Evolutionary conservation across 2,113 vertebrate genomes (phyloP).

Genomic region (Shinisaurus crocodilurus): DNA sequence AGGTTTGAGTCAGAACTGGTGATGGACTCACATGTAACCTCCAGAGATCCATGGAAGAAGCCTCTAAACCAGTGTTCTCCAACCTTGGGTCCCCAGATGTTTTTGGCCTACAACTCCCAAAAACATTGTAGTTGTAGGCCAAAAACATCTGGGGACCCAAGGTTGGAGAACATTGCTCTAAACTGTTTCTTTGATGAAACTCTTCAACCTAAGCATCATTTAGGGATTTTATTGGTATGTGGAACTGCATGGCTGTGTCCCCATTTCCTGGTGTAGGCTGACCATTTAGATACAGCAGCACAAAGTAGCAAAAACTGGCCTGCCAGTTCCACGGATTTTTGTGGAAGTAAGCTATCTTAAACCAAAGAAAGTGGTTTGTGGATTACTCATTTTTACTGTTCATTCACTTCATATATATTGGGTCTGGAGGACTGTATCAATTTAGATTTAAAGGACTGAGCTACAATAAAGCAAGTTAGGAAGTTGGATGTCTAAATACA

Average conservation of each 20-base stretch:
- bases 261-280: not conserved
- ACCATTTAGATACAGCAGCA: not conserved
- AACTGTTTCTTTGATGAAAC: not conserved
- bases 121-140: too few relatives aligned
- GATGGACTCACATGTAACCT: not conserved
- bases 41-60: not conserved
- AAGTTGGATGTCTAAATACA: not conserved
- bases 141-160: too few relatives aligned
- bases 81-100: too few relatives aligned
- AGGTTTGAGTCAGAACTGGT: not conserved
- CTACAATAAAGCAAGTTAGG: not conserved
- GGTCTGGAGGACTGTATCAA: not conserved
- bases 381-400: not conserved
- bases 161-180: too few relatives aligned
- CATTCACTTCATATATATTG: not conserved
- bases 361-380: not conserved
- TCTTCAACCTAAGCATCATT: not conserved
- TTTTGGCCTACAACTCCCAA: too few relatives aligned
- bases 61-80: too few relatives aligned
- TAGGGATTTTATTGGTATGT: not conserved
- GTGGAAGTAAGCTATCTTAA: not conserved
- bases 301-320: not conserved
- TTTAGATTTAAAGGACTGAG: not conserved
- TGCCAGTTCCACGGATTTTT: not conserved
- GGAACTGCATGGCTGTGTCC: not conserved